These are phyloP conservation scores for Caenorhabditis briggsae DNA, from an alignment of 1,140 invertebrate species.

Conservation along the genomic window DNA sequence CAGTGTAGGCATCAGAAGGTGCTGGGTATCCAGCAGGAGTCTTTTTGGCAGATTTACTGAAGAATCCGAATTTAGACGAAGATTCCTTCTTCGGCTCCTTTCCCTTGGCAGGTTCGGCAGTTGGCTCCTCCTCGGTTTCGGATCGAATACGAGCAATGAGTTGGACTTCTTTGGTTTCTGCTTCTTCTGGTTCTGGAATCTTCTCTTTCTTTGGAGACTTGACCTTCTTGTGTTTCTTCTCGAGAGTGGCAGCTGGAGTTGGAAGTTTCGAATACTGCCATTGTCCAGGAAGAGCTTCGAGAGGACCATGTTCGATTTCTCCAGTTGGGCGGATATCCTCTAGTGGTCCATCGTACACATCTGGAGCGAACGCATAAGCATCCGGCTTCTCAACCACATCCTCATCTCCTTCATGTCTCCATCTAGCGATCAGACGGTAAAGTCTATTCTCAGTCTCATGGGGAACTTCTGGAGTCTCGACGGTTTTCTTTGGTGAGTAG, in stretches of 20 bases:
- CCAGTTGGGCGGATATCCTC: slow-evolving; percentile 16
- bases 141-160: slow-evolving; percentile 64
- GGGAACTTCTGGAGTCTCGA: not conserved
- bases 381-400: slow-evolving; percentile 71
- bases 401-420: slow-evolving; percentile 61
- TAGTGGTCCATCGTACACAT: slow-evolving; percentile 47
- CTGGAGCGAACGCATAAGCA: slow-evolving; percentile 24
- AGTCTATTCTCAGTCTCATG: not conserved
- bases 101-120: not conserved
- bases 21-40: not conserved
- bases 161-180: slow-evolving; percentile 34
- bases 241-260: not conserved
- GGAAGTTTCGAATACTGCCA: not conserved
- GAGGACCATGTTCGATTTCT: slow-evolving; percentile 16
- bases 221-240: slow-evolving; percentile 31
- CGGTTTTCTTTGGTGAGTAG: slow-evolving; percentile 12
- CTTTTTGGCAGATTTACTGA: not conserved
- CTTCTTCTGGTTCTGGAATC: not conserved
- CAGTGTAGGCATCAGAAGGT: not conserved
- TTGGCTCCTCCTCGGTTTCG: slow-evolving; percentile 64
- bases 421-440: not conserved
- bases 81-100: slow-evolving; percentile 37
- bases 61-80: not conserved
- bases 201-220: slow-evolving; percentile 60
- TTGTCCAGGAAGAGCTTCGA: not conserved